These are phyloP conservation scores for Drosophila serrata DNA, from an alignment of 1,140 invertebrate species.

Conservation along the genomic window DNA sequence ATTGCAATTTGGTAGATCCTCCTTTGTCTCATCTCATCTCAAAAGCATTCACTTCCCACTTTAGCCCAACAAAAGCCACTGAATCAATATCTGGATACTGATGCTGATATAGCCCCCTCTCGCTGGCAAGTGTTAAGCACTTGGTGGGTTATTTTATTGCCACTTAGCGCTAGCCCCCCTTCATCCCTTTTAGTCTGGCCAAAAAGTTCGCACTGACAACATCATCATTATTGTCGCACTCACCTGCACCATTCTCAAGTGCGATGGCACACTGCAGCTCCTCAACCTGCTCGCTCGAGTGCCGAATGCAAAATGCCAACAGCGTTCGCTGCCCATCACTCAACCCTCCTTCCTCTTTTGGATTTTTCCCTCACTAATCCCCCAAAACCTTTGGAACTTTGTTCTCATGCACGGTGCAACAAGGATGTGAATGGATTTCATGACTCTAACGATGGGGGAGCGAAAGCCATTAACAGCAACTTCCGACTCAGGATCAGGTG, in stretches of 20 bases:
- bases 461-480: slow-evolving; percentile 7
- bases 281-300: slow-evolving; percentile 57
- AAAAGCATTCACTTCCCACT: background rate
- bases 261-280: slow-evolving; percentile 60
- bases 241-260: slow-evolving; percentile 55
- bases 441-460: background rate
- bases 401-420: background rate
- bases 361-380: background rate
- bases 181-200: slow-evolving; percentile 4
- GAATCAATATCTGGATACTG: slow-evolving; percentile 15
- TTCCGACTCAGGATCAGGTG: slow-evolving; percentile 5
- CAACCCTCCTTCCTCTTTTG: background rate
- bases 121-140: slow-evolving; percentile 19
- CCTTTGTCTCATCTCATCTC: too few species aligned
- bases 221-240: slow-evolving; percentile 68
- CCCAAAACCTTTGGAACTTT: background rate
- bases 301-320: slow-evolving; percentile 66
- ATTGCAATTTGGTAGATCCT: too few species aligned
- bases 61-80: slow-evolving; percentile 29
- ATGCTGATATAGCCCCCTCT: background rate
- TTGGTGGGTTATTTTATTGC: slow-evolving; percentile 35
- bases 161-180: slow-evolving; percentile 1
- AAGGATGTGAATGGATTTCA: background rate
- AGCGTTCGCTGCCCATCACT: slow-evolving; percentile 21
- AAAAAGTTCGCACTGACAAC: slow-evolving; percentile 32